A percentile compares a stretch with the other conserved stretches of the same genome.
Conservation (phyloP, 2,888 invertebrate species). For the Apodemia mormo region DNA sequence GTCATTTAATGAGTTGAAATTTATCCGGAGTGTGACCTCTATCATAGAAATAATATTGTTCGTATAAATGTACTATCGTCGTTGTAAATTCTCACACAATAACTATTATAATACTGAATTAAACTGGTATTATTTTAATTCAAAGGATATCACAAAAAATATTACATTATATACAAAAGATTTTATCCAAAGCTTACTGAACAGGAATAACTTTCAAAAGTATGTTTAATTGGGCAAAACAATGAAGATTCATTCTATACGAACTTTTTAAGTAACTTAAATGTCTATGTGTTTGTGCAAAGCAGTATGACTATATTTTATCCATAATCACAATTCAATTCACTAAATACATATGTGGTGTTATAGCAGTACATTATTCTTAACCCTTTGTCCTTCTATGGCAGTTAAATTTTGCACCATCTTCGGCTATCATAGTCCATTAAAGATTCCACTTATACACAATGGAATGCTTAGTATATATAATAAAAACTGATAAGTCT, state of each 20-base stretch:
- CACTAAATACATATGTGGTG: slow-evolving; percentile 17
- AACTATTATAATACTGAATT: slow-evolving; percentile 72
- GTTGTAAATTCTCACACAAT: slow-evolving; percentile 78
- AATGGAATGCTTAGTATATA: slow-evolving; percentile 67
- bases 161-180: slow-evolving; percentile 22
- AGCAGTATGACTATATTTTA: slow-evolving; percentile 19
- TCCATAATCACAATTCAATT: slow-evolving; percentile 16
- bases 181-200: background rate
- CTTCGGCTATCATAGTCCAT: slow-evolving; percentile 46
- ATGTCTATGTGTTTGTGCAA: slow-evolving; percentile 30
- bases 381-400: slow-evolving; percentile 38
- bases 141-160: slow-evolving; percentile 23
- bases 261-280: slow-evolving; percentile 28
- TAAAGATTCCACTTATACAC: slow-evolving; percentile 57
- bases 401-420: slow-evolving; percentile 57
- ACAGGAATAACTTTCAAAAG: background rate
- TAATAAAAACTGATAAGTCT: slow-evolving; percentile 37
- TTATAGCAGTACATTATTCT: slow-evolving; percentile 22
- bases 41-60: slow-evolving; percentile 46
- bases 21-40: background rate
- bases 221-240: slow-evolving; percentile 16
- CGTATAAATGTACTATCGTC: slow-evolving; percentile 64
- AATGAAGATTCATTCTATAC: background rate
- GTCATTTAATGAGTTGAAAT: no score
- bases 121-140: slow-evolving; percentile 60